Percentiles rank a stretch among this genome's conserved stretches.
phyloP scores from a whole-genome alignment of 2,797 vertebrate genomes.

The Sebastes aleutianus region DNA sequence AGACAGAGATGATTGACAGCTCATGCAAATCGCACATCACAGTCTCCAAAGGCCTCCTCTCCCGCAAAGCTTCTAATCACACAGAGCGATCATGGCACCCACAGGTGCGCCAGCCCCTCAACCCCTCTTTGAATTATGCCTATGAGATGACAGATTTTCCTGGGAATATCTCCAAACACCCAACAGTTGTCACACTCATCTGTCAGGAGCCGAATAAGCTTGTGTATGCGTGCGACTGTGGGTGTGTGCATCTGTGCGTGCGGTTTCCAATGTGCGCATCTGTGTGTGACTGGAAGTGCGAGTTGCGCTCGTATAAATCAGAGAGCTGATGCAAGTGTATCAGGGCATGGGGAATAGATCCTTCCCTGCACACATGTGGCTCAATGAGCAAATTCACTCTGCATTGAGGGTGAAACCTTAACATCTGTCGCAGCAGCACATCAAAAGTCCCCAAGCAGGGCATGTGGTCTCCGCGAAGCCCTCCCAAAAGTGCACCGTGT shows the following conservation, averaged over 20 bases:
- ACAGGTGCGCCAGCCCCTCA: slow-evolving; percentile 67
- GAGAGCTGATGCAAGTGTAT: slow-evolving; percentile 45
- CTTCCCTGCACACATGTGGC: slow-evolving; percentile 62
- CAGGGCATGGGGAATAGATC: slow-evolving; percentile 35
- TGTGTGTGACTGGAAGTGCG: slow-evolving; percentile 34
- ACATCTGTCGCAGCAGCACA: slow-evolving; percentile 70
- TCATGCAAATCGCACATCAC: slow-evolving; percentile 69
- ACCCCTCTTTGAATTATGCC: slow-evolving; percentile 59
- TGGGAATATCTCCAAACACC: slow-evolving; percentile 67
- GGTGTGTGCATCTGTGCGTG: slow-evolving; percentile 15
- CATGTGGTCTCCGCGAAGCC: slow-evolving; percentile 38
- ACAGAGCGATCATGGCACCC: slow-evolving; percentile 57
- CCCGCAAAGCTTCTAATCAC: slow-evolving; percentile 65
- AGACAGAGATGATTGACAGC: slow-evolving; percentile 71
- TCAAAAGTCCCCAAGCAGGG: slow-evolving; percentile 60
- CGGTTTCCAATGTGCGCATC: background rate
- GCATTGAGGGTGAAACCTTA: slow-evolving; percentile 58
- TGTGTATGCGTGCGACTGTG: slow-evolving; percentile 6
- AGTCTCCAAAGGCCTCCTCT: slow-evolving; percentile 53
- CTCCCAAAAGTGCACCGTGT: slow-evolving; percentile 64
- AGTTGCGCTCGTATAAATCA: slow-evolving; percentile 37
- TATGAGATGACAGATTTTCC: slow-evolving; percentile 62
- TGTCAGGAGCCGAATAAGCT: slow-evolving; percentile 46
- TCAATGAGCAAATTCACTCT: slow-evolving; percentile 50
- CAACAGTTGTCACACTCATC: slow-evolving; percentile 70